Base-by-base conservation (phyloP, 2,797 vertebrate species). In the Danionella dracula region DNA sequence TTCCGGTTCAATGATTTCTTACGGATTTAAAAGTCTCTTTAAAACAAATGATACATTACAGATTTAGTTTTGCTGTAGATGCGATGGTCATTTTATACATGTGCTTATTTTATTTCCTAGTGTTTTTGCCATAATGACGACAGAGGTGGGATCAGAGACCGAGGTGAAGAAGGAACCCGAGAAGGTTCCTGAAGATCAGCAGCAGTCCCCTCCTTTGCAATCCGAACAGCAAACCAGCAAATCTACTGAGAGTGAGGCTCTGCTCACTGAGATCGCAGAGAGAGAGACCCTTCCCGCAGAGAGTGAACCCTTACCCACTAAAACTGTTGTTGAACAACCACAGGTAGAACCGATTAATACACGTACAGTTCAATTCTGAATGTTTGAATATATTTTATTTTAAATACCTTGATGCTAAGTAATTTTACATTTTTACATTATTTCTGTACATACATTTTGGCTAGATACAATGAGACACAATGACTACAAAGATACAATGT, bases 81-180 rank as follows among this genome's bases (percentile, higher is more conserved):
- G 4, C 2, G 12, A 8, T 21, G 1, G 2, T 31, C 11, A 38
- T 37, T 2, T 8, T 35, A 9, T 21, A 17, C 41, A 27, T 62
- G 2, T 46, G 23, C 34, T n/a, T n/a, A 27, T 27, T 27, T 27
- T 27, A 6, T 27, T 27, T 27, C 6, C 23, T 17, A 70, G 74
- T 51, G 67, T 72, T 82, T 56, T 66, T 77, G 81, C 85, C 75
- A 87, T 83, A 83, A 99, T 98, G 96, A 94, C 93, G 69, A 97
- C 94, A 80, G 94, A 98, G 87, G 91, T 79, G 59, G 92, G 88
- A 74, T 87, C 91, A 55, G 86, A 90, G 57, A 88, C 91, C 0
- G 93, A 96, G 84, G 92, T 98, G 66, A 92, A 90, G 83, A 90
- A 90, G 83, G 89, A 90, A 49, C 77, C 68, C 5, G 78, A 83